These are phyloP conservation scores for Alca torda DNA, from an alignment of 2,797 vertebrate species.

Conservation along the genomic window DNA sequence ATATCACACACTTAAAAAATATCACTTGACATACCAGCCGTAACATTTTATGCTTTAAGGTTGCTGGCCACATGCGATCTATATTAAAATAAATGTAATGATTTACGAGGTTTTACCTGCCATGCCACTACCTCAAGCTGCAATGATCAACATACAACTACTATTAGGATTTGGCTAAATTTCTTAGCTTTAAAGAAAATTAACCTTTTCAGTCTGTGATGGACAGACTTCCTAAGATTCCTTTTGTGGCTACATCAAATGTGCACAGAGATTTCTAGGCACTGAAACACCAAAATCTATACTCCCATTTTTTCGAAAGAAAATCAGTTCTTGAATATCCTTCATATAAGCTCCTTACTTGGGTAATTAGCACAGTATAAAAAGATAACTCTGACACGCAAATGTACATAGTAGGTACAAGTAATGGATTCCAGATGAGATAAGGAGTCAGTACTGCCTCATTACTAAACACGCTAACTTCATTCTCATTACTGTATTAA, in stretches of 20 bases:
- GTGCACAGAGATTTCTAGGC: not conserved
- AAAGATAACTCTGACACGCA: constrained; percentile 2
- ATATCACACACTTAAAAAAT: accelerated
- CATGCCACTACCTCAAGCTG: not conserved
- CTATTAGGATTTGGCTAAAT: not conserved
- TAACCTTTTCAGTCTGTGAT: not conserved
- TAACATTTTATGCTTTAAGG: not conserved
- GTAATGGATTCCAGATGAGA: constrained; percentile 2
- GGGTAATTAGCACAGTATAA: not conserved
- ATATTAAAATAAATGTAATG: not conserved
- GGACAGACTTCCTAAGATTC: not conserved
- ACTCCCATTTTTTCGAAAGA: not conserved
- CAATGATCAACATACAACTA: not conserved
- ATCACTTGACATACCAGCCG: not conserved
- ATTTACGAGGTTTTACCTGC: not conserved
- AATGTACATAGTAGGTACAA: not conserved
- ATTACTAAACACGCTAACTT: not conserved
- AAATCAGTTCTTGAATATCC: not conserved
- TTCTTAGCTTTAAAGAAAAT: not conserved
- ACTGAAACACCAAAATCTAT: not conserved
- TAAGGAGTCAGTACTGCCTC: not conserved
- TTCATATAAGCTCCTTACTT: not conserved
- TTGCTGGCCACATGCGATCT: not conserved
- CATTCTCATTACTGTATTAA: not conserved
- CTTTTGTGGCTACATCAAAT: not conserved